Evolutionary conservation across 2,888 invertebrate genomes (phyloP).

Genomic region (Meiosimyza decipiens): DNA sequence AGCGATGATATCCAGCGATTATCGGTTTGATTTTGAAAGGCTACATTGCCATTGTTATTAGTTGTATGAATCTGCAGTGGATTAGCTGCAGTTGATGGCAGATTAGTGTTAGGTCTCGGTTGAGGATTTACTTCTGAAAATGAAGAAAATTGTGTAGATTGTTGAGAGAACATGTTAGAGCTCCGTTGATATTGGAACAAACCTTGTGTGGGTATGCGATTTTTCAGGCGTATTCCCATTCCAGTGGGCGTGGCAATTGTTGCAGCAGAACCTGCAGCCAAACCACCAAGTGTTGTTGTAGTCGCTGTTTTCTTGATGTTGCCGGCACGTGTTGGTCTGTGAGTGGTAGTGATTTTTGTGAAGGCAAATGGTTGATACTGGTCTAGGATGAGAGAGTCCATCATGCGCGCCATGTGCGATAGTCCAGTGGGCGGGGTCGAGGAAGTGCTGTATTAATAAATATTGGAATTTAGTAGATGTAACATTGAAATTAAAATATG

Average conservation of each 20-base stretch:
- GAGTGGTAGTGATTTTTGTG: conserved; percentile 72
- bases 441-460: conserved; percentile 66
- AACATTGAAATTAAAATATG: too few relatives aligned
- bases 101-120: conserved; percentile 59
- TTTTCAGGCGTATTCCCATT: conserved; percentile 55
- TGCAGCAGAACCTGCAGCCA: conserved; percentile 43
- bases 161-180: neutral
- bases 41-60: conserved; percentile 38
- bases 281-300: conserved; percentile 46
- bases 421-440: conserved; percentile 70
- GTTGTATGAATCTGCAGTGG: conserved; percentile 38
- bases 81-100: conserved; percentile 46
- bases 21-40: conserved; percentile 68
- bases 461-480: too few relatives aligned
- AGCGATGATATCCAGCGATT: conserved; percentile 77
- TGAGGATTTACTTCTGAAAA: conserved; percentile 66
- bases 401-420: conserved; percentile 79
- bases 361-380: conserved; percentile 76
- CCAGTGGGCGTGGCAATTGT: conserved; percentile 47
- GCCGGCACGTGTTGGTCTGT: conserved; percentile 63
- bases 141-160: conserved; percentile 34
- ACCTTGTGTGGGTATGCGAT: conserved; percentile 67
- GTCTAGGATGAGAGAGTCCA: conserved; percentile 78
- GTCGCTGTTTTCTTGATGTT: conserved; percentile 54
- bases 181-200: conserved; percentile 24